Conservation (phyloP, 2,797 vertebrate species). For the Numenius phaeopus region DNA sequence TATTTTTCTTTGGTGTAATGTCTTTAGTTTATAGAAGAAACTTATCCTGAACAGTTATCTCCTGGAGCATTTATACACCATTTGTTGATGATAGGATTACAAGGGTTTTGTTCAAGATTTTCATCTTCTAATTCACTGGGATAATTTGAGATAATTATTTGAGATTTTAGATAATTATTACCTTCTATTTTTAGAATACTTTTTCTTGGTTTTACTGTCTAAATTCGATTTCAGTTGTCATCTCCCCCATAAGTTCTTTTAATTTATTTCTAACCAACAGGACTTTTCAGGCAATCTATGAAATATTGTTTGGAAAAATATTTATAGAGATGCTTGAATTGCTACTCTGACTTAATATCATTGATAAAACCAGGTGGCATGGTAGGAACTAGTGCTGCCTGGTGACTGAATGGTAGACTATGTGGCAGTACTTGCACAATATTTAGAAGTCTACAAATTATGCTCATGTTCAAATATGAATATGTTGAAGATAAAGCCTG, state of each 20-base stretch:
- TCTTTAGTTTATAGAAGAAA: neutral
- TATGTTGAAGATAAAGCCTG: neutral
- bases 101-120: neutral
- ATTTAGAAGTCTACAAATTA: neutral
- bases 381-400: neutral
- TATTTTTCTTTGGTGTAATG: neutral
- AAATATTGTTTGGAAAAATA: neutral
- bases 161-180: neutral
- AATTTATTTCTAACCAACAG: neutral
- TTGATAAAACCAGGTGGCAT: neutral
- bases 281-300: neutral
- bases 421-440: neutral
- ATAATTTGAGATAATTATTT: neutral
- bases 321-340: neutral
- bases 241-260: neutral
- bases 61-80: neutral
- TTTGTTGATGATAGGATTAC: neutral
- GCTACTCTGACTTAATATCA: neutral
- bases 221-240: neutral
- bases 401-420: neutral
- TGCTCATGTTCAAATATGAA: neutral
- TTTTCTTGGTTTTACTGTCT: neutral
- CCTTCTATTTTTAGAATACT: neutral
- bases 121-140: neutral
- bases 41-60: neutral